Base-by-base conservation (phyloP, 2,113 vertebrate species). In the Saimiri boliviensis region DNA sequence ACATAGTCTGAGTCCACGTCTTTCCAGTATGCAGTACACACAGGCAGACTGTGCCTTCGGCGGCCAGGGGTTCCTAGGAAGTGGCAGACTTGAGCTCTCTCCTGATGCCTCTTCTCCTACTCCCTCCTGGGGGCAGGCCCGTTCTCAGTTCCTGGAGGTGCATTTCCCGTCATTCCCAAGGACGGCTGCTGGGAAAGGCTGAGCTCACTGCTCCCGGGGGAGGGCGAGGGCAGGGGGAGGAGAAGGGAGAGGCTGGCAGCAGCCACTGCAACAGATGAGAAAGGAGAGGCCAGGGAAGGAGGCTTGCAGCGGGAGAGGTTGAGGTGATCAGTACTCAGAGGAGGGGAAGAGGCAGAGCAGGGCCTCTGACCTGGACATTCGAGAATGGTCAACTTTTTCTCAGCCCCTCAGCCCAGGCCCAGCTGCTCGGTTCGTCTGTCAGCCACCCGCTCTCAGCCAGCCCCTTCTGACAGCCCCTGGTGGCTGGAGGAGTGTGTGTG, bases 101-200 rank as follows among this genome's bases (percentile, higher is more conserved):
- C 77, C 71, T 73, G 58, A 79, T 0, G 1, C 74, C 47, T 30
- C 58, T 30, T 25, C 68, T 58, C 17, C 37, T 76, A 70, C 82
- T 60, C 60, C 84, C 58, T 80, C 84, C 30, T n/a, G 6, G n/a
- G 95, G 83, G 68, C 77, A 94, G 83, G 58, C 89, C 85, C 88
- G 63, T 60, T 86, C 49, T 89, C 37, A 49, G 94, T 87, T 97
- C 87, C 96, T 93, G 94, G 16, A 23, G 0, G 17, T 82, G 63
- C 89, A 95, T 93, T 98, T 98, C 98, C 97, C 98, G 97, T 84
- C 95, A 97, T 96, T 98, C 93, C 95, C 93, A 58, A 81, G 80
- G 76, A 86, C 45, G 25, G 81, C 95, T 97, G 96, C 97, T 98
- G 95, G 97, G 98, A 98, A 98, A 97, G 87, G 42, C 97, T 98